Base-by-base conservation (phyloP, 2,113 vertebrate genomes). In the Thalassoma bifasciatum region DNA sequence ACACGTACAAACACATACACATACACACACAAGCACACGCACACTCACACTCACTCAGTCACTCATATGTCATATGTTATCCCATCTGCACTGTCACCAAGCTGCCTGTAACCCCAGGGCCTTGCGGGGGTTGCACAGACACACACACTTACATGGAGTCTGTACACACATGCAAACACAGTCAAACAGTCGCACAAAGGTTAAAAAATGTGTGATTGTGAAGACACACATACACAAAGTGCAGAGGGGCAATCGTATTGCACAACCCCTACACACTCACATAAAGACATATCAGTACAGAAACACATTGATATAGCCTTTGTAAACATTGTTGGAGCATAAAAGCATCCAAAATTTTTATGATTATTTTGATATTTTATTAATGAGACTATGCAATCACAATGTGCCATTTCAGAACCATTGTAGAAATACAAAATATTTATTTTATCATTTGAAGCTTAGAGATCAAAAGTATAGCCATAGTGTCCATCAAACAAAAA, bases 41-140 rank as follows among this genome's bases (percentile, higher is more conserved):
- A 46, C n/a, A 63, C 63, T 60, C 70, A 69, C 80, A 79, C 81
- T 61, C 86, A 62, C 77, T 83, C 85, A 86, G 71, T 86, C 86
- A 85, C 93, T 94, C 93, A 91, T 91, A 90, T 93, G 94, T 94
- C 94, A 94, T 94, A 94, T 94, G 93, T 92, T 94, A 90, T 93
- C 94, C 94, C 94, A 94, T 94, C 94, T 94, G 94, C 89, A 93
- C 91, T 68, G 86, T 92, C 91, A 93, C 91, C 90, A 89, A 91
- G 90, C 90, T 88, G 90, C 92, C 92, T 91, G 83, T 88, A 92
- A 94, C 93, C 93, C 92, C 82, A 85, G 82, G 83, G 84, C 80
- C 84, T 85, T 72, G 67, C 19, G 54, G 89, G 89, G 85, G 58
- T 80, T 62, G 69, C 52, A 74, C 63, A 65, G 21, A 61, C 75